Conservation (phyloP, 2,797 vertebrate genomes). For the Liasis olivaceus region DNA sequence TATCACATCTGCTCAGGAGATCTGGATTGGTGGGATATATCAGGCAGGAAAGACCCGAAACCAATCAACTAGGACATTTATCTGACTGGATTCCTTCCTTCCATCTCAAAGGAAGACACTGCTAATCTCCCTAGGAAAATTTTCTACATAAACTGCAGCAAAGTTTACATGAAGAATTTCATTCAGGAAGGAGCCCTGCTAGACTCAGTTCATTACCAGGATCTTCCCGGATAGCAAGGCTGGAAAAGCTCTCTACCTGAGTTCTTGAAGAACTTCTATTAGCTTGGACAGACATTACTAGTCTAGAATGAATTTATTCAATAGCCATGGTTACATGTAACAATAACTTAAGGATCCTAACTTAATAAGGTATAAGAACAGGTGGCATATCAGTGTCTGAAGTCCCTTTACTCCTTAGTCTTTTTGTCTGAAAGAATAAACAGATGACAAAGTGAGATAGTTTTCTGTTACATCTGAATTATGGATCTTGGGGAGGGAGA, state of each 20-base stretch:
- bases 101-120: neutral
- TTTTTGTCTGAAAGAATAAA: neutral
- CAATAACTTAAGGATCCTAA: neutral
- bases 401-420: neutral
- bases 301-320: neutral
- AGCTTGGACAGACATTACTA: neutral
- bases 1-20: neutral
- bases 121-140: neutral
- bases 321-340: neutral
- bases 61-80: neutral
- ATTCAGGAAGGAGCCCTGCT: neutral
- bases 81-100: neutral
- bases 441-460: neutral
- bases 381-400: neutral
- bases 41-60: neutral
- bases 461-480: neutral
- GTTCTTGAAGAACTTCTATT: neutral
- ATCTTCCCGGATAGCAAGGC: no score
- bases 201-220: neutral
- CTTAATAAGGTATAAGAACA: neutral
- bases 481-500: neutral
- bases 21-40: neutral
- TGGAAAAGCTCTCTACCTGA: neutral
- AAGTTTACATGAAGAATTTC: neutral
- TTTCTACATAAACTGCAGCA: neutral